Evolutionary conservation across 2,113 vertebrate species (phyloP), one percentile per base, ranked within the genome.

Genomic region (Oreochromis tanganicae): DNA sequence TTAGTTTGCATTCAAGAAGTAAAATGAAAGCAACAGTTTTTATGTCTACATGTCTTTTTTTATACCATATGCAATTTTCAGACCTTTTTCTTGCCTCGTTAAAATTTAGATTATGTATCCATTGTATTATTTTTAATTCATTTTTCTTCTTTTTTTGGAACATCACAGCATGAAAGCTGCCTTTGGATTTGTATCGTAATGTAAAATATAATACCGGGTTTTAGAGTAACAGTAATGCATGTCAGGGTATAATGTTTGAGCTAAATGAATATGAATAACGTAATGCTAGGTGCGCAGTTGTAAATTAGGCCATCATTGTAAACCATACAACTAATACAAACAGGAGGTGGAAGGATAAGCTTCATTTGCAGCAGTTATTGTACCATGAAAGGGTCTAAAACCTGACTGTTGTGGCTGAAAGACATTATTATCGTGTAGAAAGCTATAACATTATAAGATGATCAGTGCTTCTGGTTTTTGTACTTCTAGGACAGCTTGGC

Each of bases 191-290:
- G 1, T 21, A 32, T 38, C 12, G 4, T 11, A 82, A 80, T 78
- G n/a, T 6, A 52, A 80, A 66, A 36, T 32, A 41, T 41, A 21
- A 91, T 91, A 95, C 94, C 85, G 66, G 81, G 88, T 92, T 86
- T 89, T 32, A 73, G 11, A 24, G 32, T 48, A 86, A 57, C 79
- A 43, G 48, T 36, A 63, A 11, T 57, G 5, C 46, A 61, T 81
- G 59, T 81, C 59, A 55, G 12, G 13, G 34, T 3, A 63, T 5
- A 50, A 61, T 41, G 16, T 54, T 34, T 19, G 32, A 66, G 59
- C 36, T 32, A 27, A 34, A 81, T 85, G 46, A 66, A 54, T 41
- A 27, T 48, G 17, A 66, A 66, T 38, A 38, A 52, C n/a, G 48
- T 34, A 57, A 19, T 59, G 12, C 29, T 48, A 32, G 21, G 5